Evolutionary conservation across 2,113 vertebrate species (phyloP).

Genomic region (Hypanus sabinus): DNA sequence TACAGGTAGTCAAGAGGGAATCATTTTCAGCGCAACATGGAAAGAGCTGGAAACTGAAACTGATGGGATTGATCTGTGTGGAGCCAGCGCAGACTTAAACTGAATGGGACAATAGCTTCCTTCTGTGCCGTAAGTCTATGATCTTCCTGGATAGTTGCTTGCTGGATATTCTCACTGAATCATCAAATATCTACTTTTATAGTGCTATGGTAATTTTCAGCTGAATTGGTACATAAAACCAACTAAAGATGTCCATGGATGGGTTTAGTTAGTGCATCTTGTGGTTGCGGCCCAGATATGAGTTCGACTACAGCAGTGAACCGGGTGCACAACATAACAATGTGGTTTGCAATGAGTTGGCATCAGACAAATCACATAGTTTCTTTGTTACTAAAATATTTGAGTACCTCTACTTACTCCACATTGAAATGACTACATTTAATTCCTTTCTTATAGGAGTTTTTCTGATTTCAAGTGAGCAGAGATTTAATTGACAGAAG

Average conservation of each 20-base stretch:
- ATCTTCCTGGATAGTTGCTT: too few species aligned
- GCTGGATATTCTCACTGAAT: not conserved
- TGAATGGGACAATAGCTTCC: too few species aligned
- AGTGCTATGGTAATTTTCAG: not conserved
- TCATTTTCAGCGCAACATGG: too few species aligned
- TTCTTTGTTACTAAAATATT: not conserved
- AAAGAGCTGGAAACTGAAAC: too few species aligned
- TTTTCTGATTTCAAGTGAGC: not conserved
- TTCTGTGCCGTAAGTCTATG: too few species aligned
- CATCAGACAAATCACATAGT: not conserved
- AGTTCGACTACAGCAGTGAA: not conserved
- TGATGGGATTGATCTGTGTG: too few species aligned
- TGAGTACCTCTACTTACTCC: not conserved
- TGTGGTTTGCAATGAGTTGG: not conserved
- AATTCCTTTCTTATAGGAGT: not conserved
- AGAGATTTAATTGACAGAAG: not conserved
- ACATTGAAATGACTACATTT: not conserved
- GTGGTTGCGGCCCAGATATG: not conserved
- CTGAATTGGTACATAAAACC: conserved; percentile 3
- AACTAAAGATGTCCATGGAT: not conserved
- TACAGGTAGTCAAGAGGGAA: too few species aligned
- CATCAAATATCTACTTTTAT: not conserved
- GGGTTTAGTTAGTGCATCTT: not conserved
- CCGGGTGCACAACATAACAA: not conserved
- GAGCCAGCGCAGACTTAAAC: too few species aligned